Evolutionary conservation across 2,797 vertebrate species (phyloP).

Genomic region (Lithobates pipiens): DNA sequence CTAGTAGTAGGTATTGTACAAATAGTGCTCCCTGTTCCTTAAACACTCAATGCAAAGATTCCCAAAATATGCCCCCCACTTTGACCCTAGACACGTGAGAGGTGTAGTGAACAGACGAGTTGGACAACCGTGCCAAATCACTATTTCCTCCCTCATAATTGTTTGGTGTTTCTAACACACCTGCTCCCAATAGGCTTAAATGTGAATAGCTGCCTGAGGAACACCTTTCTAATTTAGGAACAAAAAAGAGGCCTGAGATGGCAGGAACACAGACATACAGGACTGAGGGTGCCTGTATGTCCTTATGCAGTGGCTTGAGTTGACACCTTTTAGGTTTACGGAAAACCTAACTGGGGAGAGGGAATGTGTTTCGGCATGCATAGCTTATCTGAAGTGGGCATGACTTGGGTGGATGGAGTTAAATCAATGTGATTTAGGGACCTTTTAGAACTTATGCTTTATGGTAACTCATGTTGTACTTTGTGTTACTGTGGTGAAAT

Average conservation of each 20-base stretch:
- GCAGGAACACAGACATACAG: too few species aligned
- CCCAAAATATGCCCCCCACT: neutral
- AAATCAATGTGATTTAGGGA: too few species aligned
- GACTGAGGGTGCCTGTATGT: neutral
- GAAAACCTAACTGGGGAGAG: too few species aligned
- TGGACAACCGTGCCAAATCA: neutral
- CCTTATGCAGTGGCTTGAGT: neutral
- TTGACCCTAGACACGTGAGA: neutral
- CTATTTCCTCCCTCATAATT: neutral
- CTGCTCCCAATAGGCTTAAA: neutral
- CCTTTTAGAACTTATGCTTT: too few species aligned
- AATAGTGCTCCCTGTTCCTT: neutral
- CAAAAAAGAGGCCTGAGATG: neutral
- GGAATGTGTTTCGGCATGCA: too few species aligned
- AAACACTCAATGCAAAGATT: neutral
- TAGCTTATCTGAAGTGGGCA: too few species aligned
- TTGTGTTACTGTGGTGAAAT: too few species aligned
- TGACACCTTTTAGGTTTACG: neutral
- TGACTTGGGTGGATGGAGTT: too few species aligned
- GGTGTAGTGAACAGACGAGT: too few species aligned
- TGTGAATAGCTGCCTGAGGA: neutral
- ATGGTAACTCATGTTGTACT: too few species aligned
- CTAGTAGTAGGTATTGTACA: neutral
- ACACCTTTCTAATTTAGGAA: neutral
- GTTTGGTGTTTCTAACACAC: too few species aligned